These are phyloP conservation scores for Salticus scenicus DNA, from an alignment of 2,888 invertebrate species.

Conservation along the genomic window DNA sequence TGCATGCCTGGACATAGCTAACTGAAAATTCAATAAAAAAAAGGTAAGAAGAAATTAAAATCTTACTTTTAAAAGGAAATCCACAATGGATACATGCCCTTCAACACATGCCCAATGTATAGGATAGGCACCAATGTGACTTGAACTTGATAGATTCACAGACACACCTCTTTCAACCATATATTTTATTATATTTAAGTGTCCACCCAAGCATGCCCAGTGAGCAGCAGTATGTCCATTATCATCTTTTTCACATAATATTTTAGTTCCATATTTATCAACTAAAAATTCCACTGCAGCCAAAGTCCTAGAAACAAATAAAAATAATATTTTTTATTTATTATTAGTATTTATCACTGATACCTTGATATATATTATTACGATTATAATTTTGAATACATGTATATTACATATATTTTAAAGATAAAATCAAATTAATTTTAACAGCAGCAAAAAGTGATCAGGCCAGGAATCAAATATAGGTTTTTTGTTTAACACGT, in stretches of 20 bases:
- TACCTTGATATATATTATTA: too few relatives aligned
- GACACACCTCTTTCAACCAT: slow-evolving; percentile 88
- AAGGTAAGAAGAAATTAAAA: slow-evolving; percentile 22
- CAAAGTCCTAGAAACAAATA: slow-evolving; percentile 83
- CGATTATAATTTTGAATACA: too few relatives aligned
- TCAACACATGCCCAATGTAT: slow-evolving; percentile 96
- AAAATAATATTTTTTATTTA: slow-evolving; percentile 74
- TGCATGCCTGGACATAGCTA: too few relatives aligned
- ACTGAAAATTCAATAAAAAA: too few relatives aligned
- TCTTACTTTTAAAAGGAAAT: slow-evolving; percentile 79
- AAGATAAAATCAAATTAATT: too few relatives aligned
- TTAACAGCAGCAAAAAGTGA: too few relatives aligned
- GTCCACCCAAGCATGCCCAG: slow-evolving; percentile 93
- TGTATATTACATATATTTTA: too few relatives aligned
- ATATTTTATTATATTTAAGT: slow-evolving; percentile 90
- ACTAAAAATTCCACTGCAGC: slow-evolving; percentile 88
- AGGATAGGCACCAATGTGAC: slow-evolving; percentile 91
- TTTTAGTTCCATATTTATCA: slow-evolving; percentile 84
- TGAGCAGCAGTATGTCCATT: slow-evolving; percentile 95
- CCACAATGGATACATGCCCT: slow-evolving; percentile 92
- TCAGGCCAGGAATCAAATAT: too few relatives aligned
- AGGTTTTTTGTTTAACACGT: too few relatives aligned
- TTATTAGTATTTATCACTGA: too few relatives aligned
- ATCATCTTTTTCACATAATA: slow-evolving; percentile 87
- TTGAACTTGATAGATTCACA: slow-evolving; percentile 89